Conservation (phyloP, 2,888 invertebrate species). For the Microctonus aethiopoides region DNA sequence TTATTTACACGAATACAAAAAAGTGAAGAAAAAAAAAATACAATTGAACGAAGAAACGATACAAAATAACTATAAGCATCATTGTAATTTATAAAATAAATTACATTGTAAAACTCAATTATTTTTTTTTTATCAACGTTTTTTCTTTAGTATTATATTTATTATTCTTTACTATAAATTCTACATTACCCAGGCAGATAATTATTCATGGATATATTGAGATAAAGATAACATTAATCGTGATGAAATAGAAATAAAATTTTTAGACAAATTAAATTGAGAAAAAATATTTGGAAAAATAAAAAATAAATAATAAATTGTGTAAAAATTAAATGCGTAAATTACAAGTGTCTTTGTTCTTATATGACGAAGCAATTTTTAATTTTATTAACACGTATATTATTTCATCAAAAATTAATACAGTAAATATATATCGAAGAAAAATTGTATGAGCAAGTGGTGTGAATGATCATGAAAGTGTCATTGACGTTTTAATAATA, state of each 20-base stretch:
- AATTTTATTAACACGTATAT: neutral
- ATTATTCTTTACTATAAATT: no score
- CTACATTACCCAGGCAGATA: no score
- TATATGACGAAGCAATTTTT: neutral
- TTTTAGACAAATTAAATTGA: no score
- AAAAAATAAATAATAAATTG: no score
- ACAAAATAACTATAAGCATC: neutral
- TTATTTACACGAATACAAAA: slow-evolving; percentile 17
- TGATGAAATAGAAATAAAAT: no score
- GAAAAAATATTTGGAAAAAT: no score
- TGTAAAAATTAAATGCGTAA: no score
- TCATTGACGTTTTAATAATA: slow-evolving; percentile 3
- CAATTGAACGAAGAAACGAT: neutral
- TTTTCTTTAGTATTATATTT: neutral
- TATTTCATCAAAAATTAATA: neutral
- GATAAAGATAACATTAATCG: neutral
- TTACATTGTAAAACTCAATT: neutral
- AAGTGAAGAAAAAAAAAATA: neutral
- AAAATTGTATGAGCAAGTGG: neutral
- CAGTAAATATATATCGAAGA: no score
- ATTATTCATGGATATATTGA: neutral
- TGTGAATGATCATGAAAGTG: slow-evolving; percentile 7
- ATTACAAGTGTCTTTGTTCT: no score
- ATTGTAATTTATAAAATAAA: neutral
- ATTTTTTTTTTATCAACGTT: neutral